phyloP scores from a whole-genome alignment of 2,888 invertebrate species.

The Fragum whitleyi region DNA sequence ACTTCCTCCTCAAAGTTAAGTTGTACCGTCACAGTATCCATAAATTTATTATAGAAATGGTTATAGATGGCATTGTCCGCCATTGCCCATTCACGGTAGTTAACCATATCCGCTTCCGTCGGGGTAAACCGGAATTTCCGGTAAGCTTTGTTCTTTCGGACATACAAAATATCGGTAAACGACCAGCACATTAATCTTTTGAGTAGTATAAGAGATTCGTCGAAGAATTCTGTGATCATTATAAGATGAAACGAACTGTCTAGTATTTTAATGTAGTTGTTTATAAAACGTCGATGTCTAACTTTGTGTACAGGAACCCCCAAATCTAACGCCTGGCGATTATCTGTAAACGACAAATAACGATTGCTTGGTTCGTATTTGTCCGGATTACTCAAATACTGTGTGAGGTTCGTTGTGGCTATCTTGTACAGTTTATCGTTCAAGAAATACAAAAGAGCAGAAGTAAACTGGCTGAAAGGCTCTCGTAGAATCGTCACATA shows the following conservation, averaged over 20 bases:
- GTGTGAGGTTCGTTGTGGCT: constrained; percentile 49
- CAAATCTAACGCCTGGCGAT: constrained; percentile 76
- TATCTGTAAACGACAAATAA: constrained; percentile 69
- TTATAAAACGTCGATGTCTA: constrained; percentile 43
- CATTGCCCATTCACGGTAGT: constrained; percentile 69
- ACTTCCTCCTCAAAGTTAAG: constrained; percentile 60
- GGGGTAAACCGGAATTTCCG: constrained; percentile 49
- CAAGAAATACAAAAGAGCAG: constrained; percentile 67
- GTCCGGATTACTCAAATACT: constrained; percentile 67
- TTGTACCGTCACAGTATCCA: constrained; percentile 57
- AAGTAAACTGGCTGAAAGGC: constrained; percentile 69
- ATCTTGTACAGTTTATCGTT: constrained; percentile 39
- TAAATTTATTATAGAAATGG: constrained; percentile 72
- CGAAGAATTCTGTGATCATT: constrained; percentile 80
- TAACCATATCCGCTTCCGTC: constrained; percentile 50
- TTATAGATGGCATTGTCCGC: constrained; percentile 78
- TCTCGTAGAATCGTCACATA: constrained; percentile 71
- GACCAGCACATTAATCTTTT: constrained; percentile 79
- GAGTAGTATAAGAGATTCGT: constrained; percentile 81
- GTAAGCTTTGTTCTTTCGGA: constrained; percentile 68
- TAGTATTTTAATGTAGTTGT: constrained; percentile 66
- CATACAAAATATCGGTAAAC: constrained; percentile 77
- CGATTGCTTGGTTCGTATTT: constrained; percentile 66
- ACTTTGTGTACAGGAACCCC: constrained; percentile 65
- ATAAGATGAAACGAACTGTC: constrained; percentile 76